phyloP scores from a whole-genome alignment of 2,113 vertebrate species.

The Lycocorax pyrrhopterus region DNA sequence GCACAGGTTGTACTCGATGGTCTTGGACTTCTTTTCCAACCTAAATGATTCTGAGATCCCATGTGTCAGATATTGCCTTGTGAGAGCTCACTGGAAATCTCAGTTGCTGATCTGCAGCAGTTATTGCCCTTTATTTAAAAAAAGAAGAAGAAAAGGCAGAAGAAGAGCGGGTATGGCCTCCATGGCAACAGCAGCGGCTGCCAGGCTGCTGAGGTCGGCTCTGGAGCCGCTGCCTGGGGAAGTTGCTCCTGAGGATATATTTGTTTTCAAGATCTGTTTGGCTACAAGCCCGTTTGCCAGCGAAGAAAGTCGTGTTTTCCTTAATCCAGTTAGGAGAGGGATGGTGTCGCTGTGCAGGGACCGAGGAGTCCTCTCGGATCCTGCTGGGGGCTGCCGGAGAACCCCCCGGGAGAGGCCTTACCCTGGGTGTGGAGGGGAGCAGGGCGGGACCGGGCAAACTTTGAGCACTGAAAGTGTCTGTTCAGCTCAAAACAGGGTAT shows the following conservation, averaged over 20 bases:
- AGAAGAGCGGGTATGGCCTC: background rate
- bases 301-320: fast-evolving
- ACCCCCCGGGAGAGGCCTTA: background rate
- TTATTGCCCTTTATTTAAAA: fast-evolving
- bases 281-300: background rate
- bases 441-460: background rate
- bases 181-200: constrained; percentile 42
- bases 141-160: background rate
- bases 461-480: background rate
- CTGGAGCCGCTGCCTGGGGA: background rate
- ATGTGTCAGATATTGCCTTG: background rate
- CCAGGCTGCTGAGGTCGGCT: background rate
- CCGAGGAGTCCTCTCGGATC: fast-evolving
- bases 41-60: fast-evolving
- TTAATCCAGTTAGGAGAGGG: fast-evolving
- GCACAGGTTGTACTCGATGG: fast-evolving
- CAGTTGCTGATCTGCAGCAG: background rate
- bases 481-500: background rate
- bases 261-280: background rate
- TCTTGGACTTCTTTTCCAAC: fast-evolving
- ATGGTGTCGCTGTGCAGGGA: fast-evolving
- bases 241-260: background rate
- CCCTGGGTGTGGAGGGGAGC: fast-evolving
- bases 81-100: fast-evolving
- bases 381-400: background rate